Base-by-base conservation (phyloP, 2,888 invertebrate genomes). In the Notodonta ziczac region DNA sequence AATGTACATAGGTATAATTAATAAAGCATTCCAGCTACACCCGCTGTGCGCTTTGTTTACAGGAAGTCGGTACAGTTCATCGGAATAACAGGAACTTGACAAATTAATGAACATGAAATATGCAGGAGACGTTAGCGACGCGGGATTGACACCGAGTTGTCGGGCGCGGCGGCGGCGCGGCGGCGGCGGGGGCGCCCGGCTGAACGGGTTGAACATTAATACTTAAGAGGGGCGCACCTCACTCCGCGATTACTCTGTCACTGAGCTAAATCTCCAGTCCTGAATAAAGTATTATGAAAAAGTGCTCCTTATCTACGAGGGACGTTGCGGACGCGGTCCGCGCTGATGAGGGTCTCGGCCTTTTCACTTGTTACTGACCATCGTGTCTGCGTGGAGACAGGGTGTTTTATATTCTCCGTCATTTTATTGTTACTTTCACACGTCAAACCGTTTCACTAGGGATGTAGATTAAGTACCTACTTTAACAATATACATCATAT, bases 271-370 rank as follows among this genome's bases (percentile, higher is more conserved):
- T 85, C 88, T 90, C 87, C 82, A 78, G 78, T 72, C 81, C 87
- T 93, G 91, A 93, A 93, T 92, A 93, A 93, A 93, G 92, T 91
- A 92, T 93, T 85, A 89, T 87, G 88, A 93, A 93, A 93, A 93
- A 93, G 91, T 90, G 85, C 79, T 90, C 83, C 89, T 93, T 93
- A 93, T 93, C 93, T 87, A 78, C 79, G 75, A 70, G 71, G 70
- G 76, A 82, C 74, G 60, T 81, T 83, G 80, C 81, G 78, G 70
- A 62, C 70, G 65, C 62, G 61, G 65, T 75, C 78, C 80, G 70
- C 74, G 74, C 81, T 91, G 93, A 93, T 88, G 91, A 92, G 93
- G 93, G 93, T 93, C 82, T 76, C 78, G 75, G 78, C 72, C 77
- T 61, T 75, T 73, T 66, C 65, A 78, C 78, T 77, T 81, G 74